A percentile compares a stretch with the other conserved stretches of the same genome.
These are phyloP conservation scores for Columba livia DNA, from an alignment of 2,113 vertebrate genomes.

Conservation along the genomic window DNA sequence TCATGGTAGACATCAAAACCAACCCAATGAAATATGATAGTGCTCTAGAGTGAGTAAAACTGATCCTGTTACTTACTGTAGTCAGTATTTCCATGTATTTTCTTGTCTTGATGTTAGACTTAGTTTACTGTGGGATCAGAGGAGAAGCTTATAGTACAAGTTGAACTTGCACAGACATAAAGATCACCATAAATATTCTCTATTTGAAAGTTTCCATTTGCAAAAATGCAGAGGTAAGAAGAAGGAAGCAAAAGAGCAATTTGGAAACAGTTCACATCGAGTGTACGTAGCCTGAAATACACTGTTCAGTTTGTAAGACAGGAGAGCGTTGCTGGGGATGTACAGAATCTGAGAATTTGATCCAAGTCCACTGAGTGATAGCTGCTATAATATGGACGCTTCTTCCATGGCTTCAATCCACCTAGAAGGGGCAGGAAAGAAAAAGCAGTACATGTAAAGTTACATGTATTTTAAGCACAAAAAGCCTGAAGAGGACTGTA, in stretches of 20 bases:
- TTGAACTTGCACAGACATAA: conserved; percentile 24
- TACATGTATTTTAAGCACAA: background rate
- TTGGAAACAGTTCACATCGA: conserved; percentile 35
- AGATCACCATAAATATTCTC: conserved; percentile 62
- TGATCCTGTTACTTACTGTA: conserved; percentile 34
- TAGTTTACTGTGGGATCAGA: conserved; percentile 23
- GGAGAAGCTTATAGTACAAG: conserved; percentile 1
- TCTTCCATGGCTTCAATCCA: conserved; percentile 96
- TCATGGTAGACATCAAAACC: conserved; percentile 26
- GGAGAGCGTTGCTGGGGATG: conserved; percentile 9
- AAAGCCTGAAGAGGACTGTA: background rate
- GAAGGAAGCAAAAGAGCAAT: background rate
- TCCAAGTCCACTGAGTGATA: conserved; percentile 46
- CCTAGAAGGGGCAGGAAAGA: conserved; percentile 69
- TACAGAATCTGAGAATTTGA: conserved; percentile 35
- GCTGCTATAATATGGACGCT: conserved; percentile 93
- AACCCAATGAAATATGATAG: background rate
- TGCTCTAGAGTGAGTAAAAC: conserved; percentile 28
- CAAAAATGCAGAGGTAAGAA: background rate
- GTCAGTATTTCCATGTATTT: conserved; percentile 27
- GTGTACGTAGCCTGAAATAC: conserved; percentile 8
- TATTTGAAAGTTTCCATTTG: conserved; percentile 33
- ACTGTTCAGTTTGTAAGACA: background rate
- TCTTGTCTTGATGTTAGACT: conserved; percentile 25
- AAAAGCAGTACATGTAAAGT: background rate